These are phyloP conservation scores for Polypedilum pembai DNA, from an alignment of 1,140 invertebrate genomes.

Conservation along the genomic window DNA sequence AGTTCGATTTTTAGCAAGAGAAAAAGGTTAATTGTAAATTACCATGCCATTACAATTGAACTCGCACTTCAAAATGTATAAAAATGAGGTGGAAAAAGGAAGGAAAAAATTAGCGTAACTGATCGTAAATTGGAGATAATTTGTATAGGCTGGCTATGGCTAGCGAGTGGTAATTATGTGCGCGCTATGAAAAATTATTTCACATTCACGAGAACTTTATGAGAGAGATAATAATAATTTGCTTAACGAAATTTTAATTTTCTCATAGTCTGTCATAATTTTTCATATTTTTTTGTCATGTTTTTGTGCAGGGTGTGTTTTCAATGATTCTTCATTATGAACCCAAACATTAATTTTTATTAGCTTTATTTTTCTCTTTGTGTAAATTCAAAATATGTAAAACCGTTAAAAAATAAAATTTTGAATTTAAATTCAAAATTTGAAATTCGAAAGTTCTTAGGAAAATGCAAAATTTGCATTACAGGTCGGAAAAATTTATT, in stretches of 20 bases:
- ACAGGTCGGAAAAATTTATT: no score
- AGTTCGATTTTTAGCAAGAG: no score
- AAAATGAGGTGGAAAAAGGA: neutral
- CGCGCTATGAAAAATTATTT: neutral
- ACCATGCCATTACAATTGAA: slow-evolving; percentile 6
- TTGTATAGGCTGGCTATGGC: neutral
- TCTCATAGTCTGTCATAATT: neutral
- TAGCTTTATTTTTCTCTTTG: no score
- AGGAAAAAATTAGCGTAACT: neutral
- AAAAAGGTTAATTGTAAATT: slow-evolving; percentile 7
- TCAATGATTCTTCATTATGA: neutral
- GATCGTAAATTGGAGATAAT: slow-evolving; percentile 18
- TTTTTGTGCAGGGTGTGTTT: slow-evolving; percentile 8
- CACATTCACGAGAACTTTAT: neutral
- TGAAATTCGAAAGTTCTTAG: no score
- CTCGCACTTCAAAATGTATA: neutral
- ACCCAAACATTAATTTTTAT: no score
- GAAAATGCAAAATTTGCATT: no score
- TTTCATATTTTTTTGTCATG: neutral
- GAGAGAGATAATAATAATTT: neutral
- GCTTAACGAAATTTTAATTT: slow-evolving; percentile 13
- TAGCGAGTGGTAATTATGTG: neutral
- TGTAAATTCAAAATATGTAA: no score
- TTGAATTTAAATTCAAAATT: no score
- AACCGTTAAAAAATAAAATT: no score